Evolutionary conservation across 2,113 vertebrate genomes (phyloP), one percentile per base, ranked within the genome.

Genomic region (Dasyurus viverrinus): DNA sequence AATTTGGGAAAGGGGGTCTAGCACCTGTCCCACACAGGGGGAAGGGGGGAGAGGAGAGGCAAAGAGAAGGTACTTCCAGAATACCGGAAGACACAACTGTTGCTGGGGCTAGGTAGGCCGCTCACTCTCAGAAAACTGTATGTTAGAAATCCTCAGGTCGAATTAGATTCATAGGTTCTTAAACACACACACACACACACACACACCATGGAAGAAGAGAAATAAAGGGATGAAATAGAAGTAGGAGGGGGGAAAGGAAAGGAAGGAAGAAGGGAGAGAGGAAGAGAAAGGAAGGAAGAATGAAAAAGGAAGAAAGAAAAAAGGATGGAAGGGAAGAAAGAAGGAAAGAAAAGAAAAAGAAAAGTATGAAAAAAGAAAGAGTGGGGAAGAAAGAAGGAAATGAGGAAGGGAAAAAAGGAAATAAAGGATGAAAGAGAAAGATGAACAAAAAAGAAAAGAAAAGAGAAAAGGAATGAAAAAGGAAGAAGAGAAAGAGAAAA

Each of bases 381-480:
- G 19, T 1, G 9, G n/a, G 6, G 22, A 84, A 42, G 6, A 42
- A 76, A 1, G 19, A 22, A 76, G 16, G 68, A 22, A 76, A 22
- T 12, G 42, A 22, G 0, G 16, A n/a, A 3, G 16, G 16, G 6
- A 42, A 27, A 2, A 8, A 1, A 22, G 27, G 14, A 36, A 1
- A 14, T 0, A 30, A 12, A 30, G 11, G 30, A 30, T 7, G 22
- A 55, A 55, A 23, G 24, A 26, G 24, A 4, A 68, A 36, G 23
- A 23, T 6, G 3, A 54, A 54, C 19, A 54, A 22, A 8, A 22
- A 84, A 10, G 12, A 42, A 84, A 25, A 55, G 3, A 24, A 22
- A 84, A 16, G n/a, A 42, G 7, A 36, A 42, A 84, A 8, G 23
- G 19, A 84, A 55, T 6, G 24, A 55, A 55, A 24, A 3, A 84